These are phyloP conservation scores for Leucozona laternaria DNA, from an alignment of 2,888 invertebrate genomes.

Conservation along the genomic window DNA sequence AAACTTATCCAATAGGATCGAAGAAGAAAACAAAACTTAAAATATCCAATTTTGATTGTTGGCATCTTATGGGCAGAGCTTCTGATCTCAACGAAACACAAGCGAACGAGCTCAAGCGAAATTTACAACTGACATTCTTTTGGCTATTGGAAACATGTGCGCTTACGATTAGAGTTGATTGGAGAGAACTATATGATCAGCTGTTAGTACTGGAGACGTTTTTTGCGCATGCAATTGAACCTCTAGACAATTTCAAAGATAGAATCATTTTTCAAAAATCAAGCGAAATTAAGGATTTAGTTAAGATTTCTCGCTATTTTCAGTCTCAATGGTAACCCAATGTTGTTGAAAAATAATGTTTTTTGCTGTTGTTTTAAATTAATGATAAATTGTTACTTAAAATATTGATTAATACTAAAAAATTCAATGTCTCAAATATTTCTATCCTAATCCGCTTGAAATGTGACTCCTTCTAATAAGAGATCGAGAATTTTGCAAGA, in stretches of 20 bases:
- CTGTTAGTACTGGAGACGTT: conserved; percentile 81
- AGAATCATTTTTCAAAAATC: conserved; percentile 77
- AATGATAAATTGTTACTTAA: too few relatives aligned
- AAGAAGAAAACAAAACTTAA: conserved; percentile 66
- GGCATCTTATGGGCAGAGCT: conserved; percentile 80
- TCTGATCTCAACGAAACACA: conserved; percentile 70
- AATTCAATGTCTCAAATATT: too few relatives aligned
- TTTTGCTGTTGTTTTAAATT: too few relatives aligned
- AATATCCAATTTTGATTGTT: conserved; percentile 82
- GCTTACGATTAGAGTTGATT: conserved; percentile 79
- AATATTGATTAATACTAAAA: too few relatives aligned
- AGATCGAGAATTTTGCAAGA: too few relatives aligned
- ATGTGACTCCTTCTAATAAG: too few relatives aligned
- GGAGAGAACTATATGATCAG: conserved; percentile 80
- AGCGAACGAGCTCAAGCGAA: conserved; percentile 77
- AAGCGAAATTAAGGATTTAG: conserved; percentile 78
- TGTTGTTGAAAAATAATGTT: too few relatives aligned
- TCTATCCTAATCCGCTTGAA: too few relatives aligned
- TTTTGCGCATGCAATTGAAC: conserved; percentile 80
- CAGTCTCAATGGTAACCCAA: conserved; percentile 79
- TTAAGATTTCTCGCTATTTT: conserved; percentile 76
- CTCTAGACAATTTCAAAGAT: conserved; percentile 78
- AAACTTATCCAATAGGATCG: conserved; percentile 7
- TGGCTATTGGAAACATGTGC: conserved; percentile 83
- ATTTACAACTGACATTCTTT: conserved; percentile 80